Evolutionary conservation across 1,140 invertebrate species (phyloP).

Genomic region (Drosophila kanapiae): DNA sequence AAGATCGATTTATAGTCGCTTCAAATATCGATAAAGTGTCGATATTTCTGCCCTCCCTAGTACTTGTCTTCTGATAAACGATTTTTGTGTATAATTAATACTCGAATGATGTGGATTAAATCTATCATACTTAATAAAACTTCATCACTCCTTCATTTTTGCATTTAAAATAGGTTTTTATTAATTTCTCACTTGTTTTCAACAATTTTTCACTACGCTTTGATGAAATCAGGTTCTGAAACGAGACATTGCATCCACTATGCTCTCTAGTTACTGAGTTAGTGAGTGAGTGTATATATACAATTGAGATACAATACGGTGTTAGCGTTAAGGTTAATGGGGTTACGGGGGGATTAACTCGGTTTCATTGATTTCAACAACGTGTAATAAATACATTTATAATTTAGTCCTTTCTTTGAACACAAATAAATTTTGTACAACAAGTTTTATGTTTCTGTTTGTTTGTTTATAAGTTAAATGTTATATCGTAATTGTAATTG

Average conservation of each 20-base stretch:
- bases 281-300: constrained; percentile 45
- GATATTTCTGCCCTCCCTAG: too few relatives aligned
- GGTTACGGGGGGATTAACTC: constrained; percentile 36
- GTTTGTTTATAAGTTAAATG: constrained; percentile 38
- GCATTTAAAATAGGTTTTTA: constrained; percentile 59
- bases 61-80: too few relatives aligned
- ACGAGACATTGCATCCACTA: constrained; percentile 34
- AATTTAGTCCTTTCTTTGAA: constrained; percentile 47
- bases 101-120: neutral
- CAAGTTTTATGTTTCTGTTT: constrained; percentile 28
- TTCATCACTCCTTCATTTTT: neutral
- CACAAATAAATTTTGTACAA: constrained; percentile 56
- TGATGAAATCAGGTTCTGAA: constrained; percentile 36
- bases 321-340: constrained; percentile 5
- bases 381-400: constrained; percentile 56
- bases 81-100: too few relatives aligned
- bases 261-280: constrained; percentile 31
- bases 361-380: constrained; percentile 45
- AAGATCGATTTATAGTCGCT: too few relatives aligned
- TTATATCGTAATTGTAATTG: constrained; percentile 25
- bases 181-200: constrained; percentile 59
- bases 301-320: constrained; percentile 49
- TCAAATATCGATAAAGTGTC: too few relatives aligned
- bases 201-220: constrained; percentile 44
- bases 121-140: too few relatives aligned